Conservation (phyloP, 92 coral and sea anemone genomes). For the Parazoanthus swiftii region DNA sequence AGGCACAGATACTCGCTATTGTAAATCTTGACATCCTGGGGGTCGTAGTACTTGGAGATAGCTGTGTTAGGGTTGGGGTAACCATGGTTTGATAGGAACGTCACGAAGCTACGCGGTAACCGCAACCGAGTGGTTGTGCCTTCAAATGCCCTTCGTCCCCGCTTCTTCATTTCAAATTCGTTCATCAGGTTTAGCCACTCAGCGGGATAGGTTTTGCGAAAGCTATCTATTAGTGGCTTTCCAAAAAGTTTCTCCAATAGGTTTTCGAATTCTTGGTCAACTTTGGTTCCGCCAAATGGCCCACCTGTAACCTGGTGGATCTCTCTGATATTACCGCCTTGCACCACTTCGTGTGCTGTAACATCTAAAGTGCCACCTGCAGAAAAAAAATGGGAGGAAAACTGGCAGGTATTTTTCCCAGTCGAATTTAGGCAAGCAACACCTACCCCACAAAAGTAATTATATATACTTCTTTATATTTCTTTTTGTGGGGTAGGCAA, state of each 20-base stretch:
- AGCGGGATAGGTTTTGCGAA: constrained; percentile 40
- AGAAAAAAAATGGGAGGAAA: background rate
- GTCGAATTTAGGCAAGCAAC: no score
- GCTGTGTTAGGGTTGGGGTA: constrained; percentile 28
- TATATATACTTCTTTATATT: no score
- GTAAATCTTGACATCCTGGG: constrained; percentile 36
- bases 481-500: no score
- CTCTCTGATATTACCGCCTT: constrained; percentile 48
- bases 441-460: no score
- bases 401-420: no score
- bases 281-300: constrained; percentile 37
- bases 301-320: constrained; percentile 59
- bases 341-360: constrained; percentile 19
- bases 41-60: constrained; percentile 15
- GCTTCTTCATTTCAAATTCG: constrained; percentile 55
- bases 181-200: constrained; percentile 55
- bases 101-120: constrained; percentile 44
- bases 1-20: constrained; percentile 34
- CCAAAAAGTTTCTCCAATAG: constrained; percentile 21
- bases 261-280: no score
- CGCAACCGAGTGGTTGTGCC: constrained; percentile 35
- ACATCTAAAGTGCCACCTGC: constrained; percentile 45
- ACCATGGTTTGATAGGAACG: constrained; percentile 5
- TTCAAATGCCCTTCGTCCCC: constrained; percentile 35
- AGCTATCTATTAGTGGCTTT: constrained; percentile 40